Conservation (phyloP, 1,140 invertebrate species). For the Drosophila varians region DNA sequence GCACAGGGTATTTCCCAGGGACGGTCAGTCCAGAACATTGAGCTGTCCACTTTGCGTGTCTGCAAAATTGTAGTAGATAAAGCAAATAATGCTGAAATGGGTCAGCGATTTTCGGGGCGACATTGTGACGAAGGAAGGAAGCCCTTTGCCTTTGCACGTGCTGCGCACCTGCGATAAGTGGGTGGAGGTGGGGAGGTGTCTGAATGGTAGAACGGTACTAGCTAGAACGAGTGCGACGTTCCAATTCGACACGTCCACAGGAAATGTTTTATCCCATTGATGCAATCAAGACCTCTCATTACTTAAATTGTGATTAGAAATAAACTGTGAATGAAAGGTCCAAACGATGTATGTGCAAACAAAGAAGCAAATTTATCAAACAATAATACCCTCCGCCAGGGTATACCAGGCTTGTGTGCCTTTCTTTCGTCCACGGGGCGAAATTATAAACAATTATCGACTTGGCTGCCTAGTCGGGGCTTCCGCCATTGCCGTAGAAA, state of each 20-base stretch:
- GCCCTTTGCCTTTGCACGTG: conserved; percentile 55
- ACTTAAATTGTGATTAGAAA: conserved; percentile 41
- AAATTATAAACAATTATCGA: conserved; percentile 51
- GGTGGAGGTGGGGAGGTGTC: background rate
- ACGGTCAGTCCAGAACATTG: conserved; percentile 35
- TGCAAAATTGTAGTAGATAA: background rate
- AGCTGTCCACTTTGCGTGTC: conserved; percentile 4
- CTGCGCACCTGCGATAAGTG: conserved; percentile 26
- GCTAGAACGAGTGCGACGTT: too few relatives aligned
- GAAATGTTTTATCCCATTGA: conserved; percentile 29
- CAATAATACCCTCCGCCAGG: background rate
- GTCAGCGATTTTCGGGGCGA: conserved; percentile 71
- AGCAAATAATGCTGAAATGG: conserved; percentile 57
- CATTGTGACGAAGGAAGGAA: conserved; percentile 56
- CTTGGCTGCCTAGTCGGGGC: conserved; percentile 12
- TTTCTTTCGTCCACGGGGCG: conserved; percentile 1
- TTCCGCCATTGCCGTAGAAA: conserved; percentile 14
- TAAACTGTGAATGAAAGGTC: background rate
- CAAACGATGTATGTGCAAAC: background rate
- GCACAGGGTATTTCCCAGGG: background rate
- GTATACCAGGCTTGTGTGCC: too few relatives aligned
- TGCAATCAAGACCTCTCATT: conserved; percentile 35
- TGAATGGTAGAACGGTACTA: too few relatives aligned
- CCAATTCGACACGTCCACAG: conserved; percentile 20
- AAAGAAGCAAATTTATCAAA: too few relatives aligned